A percentile compares a stretch with the other conserved stretches of the same genome.
Evolutionary conservation across 2,113 vertebrate genomes (phyloP).

Genomic region (Mustela lutreola): DNA sequence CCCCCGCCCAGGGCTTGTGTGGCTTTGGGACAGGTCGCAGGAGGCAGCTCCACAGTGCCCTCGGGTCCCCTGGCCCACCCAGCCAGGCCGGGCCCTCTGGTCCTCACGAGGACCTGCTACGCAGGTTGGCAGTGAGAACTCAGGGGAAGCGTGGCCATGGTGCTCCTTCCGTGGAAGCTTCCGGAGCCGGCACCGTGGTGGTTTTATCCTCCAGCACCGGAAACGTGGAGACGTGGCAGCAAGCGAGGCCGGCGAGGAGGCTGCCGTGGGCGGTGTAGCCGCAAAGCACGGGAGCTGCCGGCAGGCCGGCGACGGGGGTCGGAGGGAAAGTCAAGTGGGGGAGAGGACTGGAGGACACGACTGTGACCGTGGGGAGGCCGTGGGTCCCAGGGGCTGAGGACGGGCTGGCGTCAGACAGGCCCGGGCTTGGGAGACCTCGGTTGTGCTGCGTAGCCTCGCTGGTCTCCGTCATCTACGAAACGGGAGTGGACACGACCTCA

Average conservation of each 20-base stretch:
- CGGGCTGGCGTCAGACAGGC: fast-evolving
- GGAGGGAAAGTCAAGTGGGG: fast-evolving
- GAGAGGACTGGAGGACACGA: fast-evolving
- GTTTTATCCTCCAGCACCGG: no score
- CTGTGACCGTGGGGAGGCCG: fast-evolving
- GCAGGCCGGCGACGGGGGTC: no score
- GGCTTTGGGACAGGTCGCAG: fast-evolving
- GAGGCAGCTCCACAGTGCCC: fast-evolving
- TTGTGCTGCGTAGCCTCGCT: fast-evolving
- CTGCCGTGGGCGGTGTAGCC: fast-evolving
- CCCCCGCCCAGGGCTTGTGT: fast-evolving
- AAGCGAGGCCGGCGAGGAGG: fast-evolving
- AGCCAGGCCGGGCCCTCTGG: fast-evolving
- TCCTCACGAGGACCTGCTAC: fast-evolving
- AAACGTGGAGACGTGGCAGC: fast-evolving
- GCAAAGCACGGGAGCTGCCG: fast-evolving
- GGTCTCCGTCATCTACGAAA: background rate
- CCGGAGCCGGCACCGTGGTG: background rate
- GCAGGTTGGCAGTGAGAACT: fast-evolving
- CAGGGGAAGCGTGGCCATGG: fast-evolving
- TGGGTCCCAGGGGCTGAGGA: fast-evolving
- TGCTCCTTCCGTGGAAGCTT: background rate
- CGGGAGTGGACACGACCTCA: fast-evolving
- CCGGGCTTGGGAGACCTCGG: background rate
- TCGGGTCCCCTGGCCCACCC: fast-evolving